Conservation (phyloP, 2,113 vertebrate genomes). For the Cheirogaleus medius region DNA sequence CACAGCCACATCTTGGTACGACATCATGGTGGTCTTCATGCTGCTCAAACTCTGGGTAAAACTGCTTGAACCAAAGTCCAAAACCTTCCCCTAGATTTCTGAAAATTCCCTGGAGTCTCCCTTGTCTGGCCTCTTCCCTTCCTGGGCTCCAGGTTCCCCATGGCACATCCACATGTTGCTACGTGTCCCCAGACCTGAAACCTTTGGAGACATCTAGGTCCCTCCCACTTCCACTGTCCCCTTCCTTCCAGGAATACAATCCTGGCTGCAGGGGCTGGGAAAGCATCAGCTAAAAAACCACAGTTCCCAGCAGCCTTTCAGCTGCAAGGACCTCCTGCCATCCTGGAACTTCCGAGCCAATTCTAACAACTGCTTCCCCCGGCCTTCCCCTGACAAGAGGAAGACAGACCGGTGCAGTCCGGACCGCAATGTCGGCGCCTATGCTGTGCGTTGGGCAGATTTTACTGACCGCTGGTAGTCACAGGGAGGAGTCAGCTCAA, state of each 20-base stretch:
- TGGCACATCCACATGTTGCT: fast-evolving
- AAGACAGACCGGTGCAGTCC: no score
- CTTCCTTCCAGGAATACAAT: neutral
- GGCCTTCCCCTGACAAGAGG: neutral
- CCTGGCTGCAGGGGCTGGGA: neutral
- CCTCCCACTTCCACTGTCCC: neutral
- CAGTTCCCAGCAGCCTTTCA: neutral
- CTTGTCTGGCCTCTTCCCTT: neutral
- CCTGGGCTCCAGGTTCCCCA: neutral
- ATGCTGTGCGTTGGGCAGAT: neutral
- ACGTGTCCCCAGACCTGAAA: neutral
- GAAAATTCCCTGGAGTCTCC: neutral
- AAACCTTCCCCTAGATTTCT: neutral
- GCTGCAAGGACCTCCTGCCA: neutral
- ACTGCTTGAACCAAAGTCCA: neutral
- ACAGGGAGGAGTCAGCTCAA: neutral
- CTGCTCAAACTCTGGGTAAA: neutral
- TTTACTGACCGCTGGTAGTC: neutral
- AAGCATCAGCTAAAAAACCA: neutral
- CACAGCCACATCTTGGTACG: neutral
- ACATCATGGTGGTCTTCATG: neutral
- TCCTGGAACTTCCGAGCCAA: neutral
- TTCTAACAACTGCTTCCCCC: no score
- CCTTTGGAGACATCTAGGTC: fast-evolving
- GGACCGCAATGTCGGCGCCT: neutral